Base-by-base conservation (phyloP, 2,113 vertebrate genomes). In the Naja naja region DNA sequence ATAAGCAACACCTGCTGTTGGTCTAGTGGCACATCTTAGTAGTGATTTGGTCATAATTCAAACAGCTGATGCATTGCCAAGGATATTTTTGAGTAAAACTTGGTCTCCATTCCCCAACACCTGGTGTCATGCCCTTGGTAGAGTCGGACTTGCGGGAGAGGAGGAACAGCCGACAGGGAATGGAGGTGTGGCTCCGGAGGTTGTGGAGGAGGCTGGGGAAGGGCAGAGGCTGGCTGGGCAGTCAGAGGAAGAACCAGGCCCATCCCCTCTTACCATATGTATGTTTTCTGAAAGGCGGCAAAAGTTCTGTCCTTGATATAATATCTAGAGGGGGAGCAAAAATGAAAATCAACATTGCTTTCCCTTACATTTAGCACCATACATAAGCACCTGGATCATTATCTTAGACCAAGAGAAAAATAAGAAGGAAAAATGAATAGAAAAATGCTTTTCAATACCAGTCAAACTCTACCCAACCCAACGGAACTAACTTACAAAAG, bases 261-360 rank as follows among this genome's bases (percentile, higher is more conserved):
- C 47, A 49, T 49, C 47, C 47, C 47, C 8, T 49, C 7, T 49
- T 98, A 99, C 99, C 99, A 53, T 99, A 99, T 18, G 95, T 97
- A 94, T 98, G 97, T 92, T 98, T 99, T 97, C 96, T 98, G 96
- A 99, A 99, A 20, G 99, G 99, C 85, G 97, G 98, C 55, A 98
- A 98, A 89, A 99, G 97, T 88, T 96, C 98, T 53, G 96, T 64
- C 96, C 98, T 98, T 49, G 96, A 96, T 91, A 97, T 91, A 45
- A 99, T 92, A 95, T 99, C 99, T 99, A 89, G 34, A 47, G 16
- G 1, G 91, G 96, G 96, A 96, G 30, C 93, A 93, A 96, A 95
- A 89, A 47, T 90, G 91, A 0, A 91, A 93, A 89, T 34, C 11
- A 93, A 34, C 25, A 14, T 43, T 39, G 7, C 52, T 81, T 54